These are phyloP conservation scores for Pterostichus niger DNA, from an alignment of 2,888 invertebrate species.

Conservation along the genomic window DNA sequence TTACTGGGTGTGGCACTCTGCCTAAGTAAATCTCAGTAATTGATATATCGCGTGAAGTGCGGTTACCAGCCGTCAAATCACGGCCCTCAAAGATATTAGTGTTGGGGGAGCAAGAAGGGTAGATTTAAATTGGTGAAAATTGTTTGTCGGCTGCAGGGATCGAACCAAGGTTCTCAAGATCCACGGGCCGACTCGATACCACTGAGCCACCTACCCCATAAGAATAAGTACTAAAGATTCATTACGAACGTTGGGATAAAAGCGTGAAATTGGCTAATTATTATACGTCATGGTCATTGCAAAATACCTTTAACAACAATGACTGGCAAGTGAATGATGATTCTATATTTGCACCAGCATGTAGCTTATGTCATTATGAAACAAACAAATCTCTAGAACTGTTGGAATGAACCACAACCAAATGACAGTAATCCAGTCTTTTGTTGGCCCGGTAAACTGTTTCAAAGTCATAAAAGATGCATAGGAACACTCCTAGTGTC, in stretches of 20 bases:
- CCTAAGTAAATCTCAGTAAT: no score
- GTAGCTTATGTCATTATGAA: conserved; percentile 17
- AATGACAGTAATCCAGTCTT: conserved; percentile 1
- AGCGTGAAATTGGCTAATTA: conserved; percentile 21
- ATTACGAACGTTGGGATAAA: background rate
- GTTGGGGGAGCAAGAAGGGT: no score
- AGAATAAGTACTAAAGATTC: no score
- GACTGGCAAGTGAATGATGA: background rate
- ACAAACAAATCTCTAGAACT: background rate
- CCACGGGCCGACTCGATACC: no score
- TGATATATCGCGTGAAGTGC: no score
- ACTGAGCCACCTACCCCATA: no score
- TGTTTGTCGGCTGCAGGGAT: no score
- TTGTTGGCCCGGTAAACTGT: conserved; percentile 4
- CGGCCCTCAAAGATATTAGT: no score
- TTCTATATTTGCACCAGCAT: conserved; percentile 21
- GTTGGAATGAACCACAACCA: background rate
- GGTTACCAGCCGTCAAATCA: no score
- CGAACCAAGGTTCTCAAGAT: no score
- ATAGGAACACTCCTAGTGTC: conserved; percentile 12
- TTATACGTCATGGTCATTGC: conserved; percentile 12
- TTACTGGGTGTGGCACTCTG: no score
- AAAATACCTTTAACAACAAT: conserved; percentile 24
- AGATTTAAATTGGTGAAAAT: no score
- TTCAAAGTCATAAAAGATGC: conserved; percentile 9